These are phyloP conservation scores for Dasypolia templi DNA, from an alignment of 2,888 invertebrate species.

Conservation along the genomic window DNA sequence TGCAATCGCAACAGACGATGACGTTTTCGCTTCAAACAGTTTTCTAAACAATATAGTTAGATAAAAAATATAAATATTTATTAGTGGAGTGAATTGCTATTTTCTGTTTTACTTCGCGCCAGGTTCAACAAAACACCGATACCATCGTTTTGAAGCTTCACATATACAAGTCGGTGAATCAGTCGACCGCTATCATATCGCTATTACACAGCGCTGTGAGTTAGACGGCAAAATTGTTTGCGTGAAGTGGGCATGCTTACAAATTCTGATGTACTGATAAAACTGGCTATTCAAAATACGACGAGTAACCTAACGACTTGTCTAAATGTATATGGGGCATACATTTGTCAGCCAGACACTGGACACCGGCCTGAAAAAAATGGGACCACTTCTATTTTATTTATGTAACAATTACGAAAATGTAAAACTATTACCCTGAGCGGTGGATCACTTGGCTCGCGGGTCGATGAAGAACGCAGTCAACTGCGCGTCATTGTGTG, in stretches of 20 bases:
- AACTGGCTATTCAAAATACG: neutral
- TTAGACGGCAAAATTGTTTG: conserved; percentile 1
- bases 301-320: neutral
- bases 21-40: neutral
- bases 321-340: neutral
- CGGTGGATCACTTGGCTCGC: conserved; percentile 91
- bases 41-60: neutral
- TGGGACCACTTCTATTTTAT: neutral
- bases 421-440: conserved; percentile 59
- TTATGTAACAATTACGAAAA: conserved; percentile 15
- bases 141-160: conserved; percentile 11
- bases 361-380: neutral
- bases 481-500: too few species aligned
- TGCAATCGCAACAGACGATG: neutral
- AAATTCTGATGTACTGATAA: neutral
- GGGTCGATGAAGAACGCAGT: too few species aligned
- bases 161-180: conserved; percentile 29
- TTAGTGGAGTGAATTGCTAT: neutral
- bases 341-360: neutral
- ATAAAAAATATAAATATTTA: neutral
- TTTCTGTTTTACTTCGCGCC: neutral
- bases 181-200: conserved; percentile 6
- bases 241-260: conserved; percentile 28
- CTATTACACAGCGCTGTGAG: conserved; percentile 4
- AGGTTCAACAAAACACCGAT: conserved; percentile 13